A percentile compares a stretch with the other conserved stretches of the same genome.
phyloP scores from a whole-genome alignment of 2,113 vertebrate species.

The Condylura cristata region DNA sequence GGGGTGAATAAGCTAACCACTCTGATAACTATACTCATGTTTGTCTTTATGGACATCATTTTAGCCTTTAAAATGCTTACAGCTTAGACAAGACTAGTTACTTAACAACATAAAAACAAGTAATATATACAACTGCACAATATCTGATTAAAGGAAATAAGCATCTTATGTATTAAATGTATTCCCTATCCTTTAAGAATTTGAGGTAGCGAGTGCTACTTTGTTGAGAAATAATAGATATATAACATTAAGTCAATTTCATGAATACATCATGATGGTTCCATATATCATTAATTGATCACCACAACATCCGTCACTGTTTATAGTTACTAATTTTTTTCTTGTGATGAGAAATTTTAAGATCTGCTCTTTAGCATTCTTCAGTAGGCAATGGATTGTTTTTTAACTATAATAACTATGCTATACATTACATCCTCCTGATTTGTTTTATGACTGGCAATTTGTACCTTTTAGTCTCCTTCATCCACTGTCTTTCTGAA shows the following conservation, averaged over 20 bases:
- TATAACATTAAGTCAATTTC: too few species aligned
- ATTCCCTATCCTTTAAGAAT: not conserved
- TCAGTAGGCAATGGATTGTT: too few species aligned
- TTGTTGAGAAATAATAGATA: not conserved
- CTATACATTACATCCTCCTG: too few species aligned
- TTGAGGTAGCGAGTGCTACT: not conserved
- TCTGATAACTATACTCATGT: not conserved
- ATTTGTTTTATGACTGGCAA: too few species aligned
- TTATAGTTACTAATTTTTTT: too few species aligned
- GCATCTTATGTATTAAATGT: not conserved
- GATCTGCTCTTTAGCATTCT: too few species aligned
- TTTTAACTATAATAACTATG: too few species aligned
- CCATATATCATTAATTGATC: too few species aligned
- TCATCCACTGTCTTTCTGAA: not conserved
- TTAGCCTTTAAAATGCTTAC: constrained; percentile 1
- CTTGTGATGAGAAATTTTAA: too few species aligned
- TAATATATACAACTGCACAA: not conserved
- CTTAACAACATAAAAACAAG: not conserved
- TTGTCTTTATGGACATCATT: constrained; percentile 13
- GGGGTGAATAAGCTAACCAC: not conserved
- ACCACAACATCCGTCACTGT: too few species aligned
- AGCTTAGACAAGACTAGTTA: not conserved
- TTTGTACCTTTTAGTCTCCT: too few species aligned
- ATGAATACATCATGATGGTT: too few species aligned
- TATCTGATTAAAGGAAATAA: not conserved